Conservation (phyloP, 2,797 vertebrate genomes). For the Chloroceryle amazona region DNA sequence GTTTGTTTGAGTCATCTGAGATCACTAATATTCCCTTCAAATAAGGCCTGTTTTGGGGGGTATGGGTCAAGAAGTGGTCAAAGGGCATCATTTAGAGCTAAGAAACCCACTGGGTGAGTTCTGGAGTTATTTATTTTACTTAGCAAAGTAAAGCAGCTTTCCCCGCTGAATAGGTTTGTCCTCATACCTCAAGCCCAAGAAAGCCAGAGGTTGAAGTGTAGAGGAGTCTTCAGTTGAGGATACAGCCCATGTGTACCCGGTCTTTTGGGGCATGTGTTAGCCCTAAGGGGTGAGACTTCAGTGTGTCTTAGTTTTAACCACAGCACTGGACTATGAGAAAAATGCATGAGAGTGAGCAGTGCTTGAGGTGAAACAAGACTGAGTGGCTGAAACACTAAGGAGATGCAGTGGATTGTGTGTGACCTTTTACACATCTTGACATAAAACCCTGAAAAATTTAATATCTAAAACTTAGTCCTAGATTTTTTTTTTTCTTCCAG, state of each 20-base stretch:
- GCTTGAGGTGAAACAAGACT: not conserved
- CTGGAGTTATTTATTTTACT: not conserved
- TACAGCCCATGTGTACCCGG: not conserved
- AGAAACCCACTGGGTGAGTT: not conserved
- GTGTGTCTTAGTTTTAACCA: not conserved
- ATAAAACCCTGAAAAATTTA: not conserved
- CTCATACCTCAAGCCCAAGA: not conserved
- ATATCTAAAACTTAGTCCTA: not conserved
- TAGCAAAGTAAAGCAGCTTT: not conserved
- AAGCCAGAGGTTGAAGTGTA: not conserved
- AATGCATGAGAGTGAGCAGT: not conserved
- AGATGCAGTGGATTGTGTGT: not conserved
- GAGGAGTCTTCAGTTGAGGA: not conserved
- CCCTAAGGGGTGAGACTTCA: not conserved
- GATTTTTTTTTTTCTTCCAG: not conserved
- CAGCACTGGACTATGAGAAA: not conserved
- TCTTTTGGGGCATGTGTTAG: not conserved
- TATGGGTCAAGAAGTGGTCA: not conserved
- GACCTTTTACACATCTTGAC: not conserved
- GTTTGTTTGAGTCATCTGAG: not conserved
- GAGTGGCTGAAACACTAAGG: not conserved
- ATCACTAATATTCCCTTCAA: not conserved
- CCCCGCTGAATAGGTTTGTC: not conserved
- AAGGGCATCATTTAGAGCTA: accelerated
- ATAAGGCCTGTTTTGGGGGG: accelerated